Base-by-base conservation (phyloP, 2,113 vertebrate genomes). In the Eurypyga helias region DNA sequence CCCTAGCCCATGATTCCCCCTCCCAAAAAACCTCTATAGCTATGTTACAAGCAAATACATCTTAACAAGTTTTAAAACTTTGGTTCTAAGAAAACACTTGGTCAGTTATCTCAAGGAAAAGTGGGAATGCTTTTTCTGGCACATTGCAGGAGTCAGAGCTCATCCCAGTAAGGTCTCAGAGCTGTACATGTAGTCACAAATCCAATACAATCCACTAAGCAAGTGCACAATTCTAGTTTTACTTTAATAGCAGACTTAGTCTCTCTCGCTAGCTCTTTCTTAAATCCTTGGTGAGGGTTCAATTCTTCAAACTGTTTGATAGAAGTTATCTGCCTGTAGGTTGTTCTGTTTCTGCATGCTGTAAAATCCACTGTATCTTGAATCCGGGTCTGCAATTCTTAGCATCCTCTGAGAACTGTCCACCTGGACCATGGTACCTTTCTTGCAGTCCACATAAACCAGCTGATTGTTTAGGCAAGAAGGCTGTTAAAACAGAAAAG, bases 301-400 rank as follows among this genome's bases (percentile, higher is more conserved):
- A 95, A 69, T 57, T 96, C 92, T 98, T 99, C 99, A 99, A 98
- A 99, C 99, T 33, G 99, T 99, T 96, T 99, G 99, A 98, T 99
- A 99, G 98, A 99, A 99, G 94, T 98, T 99, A 98, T 99, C 99
- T 95, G 98, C 98, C 94, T 99, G 99, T 94, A 99, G 98, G 96
- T 99, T 99, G 97, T 98, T 99, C 97, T 99, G 99, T 98, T 99
- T 99, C 94, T 98, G 99, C 99, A 99, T 99, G 98, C 99, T 99
- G 98, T 99, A 99, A 98, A 99, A 99, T 96, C 99, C 99, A 81
- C 99, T 99, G 98, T 99, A 98, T 98, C 99, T 98, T 18, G 99
- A 98, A 88, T 99, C 99, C 13, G 99, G 99, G 84, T 99, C 99
- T 43, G 99, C 99, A 92, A 99, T 99, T 97, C 99, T 98, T 93